Evolutionary conservation across 2,113 vertebrate genomes (phyloP).

Genomic region (Aythya baeri): DNA sequence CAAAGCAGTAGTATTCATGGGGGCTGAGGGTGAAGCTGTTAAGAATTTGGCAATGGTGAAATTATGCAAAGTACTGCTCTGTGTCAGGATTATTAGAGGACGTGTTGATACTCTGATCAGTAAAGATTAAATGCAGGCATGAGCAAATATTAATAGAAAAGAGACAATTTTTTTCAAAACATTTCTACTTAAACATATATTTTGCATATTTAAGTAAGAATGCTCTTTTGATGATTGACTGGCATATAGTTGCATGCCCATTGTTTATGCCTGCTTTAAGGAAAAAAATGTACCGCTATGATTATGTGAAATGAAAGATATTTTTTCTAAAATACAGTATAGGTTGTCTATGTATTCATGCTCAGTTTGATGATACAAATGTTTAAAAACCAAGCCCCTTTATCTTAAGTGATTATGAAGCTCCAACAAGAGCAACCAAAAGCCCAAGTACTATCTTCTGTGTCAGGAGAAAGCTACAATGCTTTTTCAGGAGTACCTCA

Average conservation of each 20-base stretch:
- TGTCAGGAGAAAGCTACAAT: background rate
- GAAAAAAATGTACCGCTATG: background rate
- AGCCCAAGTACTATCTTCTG: background rate
- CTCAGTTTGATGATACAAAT: background rate
- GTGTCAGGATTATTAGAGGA: background rate
- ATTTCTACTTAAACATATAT: background rate
- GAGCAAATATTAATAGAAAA: background rate
- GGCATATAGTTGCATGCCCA: too few relatives aligned
- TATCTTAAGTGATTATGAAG: too few relatives aligned
- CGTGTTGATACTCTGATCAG: fast-evolving
- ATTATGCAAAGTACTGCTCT: background rate
- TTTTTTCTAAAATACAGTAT: background rate
- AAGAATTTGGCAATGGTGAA: background rate
- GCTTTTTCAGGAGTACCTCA: background rate
- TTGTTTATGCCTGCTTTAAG: background rate
- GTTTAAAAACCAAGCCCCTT: background rate
- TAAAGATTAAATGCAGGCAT: background rate
- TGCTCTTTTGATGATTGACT: background rate
- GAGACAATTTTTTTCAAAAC: background rate
- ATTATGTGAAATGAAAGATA: background rate
- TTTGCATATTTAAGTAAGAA: background rate
- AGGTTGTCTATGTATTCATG: background rate
- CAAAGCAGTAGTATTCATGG: background rate
- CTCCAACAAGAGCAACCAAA: background rate
- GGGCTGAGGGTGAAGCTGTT: background rate